phyloP scores from a whole-genome alignment of 64 coral and sea anemone genomes.

The Orbicella faveolata region DNA sequence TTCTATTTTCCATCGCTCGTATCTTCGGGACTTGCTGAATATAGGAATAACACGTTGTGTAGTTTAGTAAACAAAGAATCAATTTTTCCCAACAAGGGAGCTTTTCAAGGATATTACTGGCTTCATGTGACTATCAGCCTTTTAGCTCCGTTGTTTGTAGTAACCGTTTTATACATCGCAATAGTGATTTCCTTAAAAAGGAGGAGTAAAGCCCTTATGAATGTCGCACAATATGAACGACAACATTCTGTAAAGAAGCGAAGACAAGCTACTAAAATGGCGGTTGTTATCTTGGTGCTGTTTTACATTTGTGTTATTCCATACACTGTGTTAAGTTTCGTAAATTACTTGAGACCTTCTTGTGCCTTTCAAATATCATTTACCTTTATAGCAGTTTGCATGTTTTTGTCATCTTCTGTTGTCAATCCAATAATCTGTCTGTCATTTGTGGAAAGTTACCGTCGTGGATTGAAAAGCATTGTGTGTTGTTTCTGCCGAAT shows the following conservation, averaged over 20 bases:
- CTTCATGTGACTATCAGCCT: not conserved
- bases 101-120: not conserved
- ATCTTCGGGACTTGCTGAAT: not conserved
- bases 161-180: not conserved
- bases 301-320: constrained; percentile 7
- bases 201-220: not conserved
- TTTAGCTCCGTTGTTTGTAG: not conserved
- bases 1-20: not conserved
- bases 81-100: too few relatives aligned
- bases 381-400: too few relatives aligned
- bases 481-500: too few relatives aligned
- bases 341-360: not conserved
- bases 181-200: not conserved
- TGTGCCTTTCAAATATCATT: not conserved
- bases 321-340: not conserved
- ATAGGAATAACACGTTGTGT: too few relatives aligned
- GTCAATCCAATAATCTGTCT: not conserved
- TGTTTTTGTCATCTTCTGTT: not conserved
- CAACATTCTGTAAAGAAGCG: too few relatives aligned
- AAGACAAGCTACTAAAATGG: not conserved
- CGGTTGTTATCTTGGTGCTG: not conserved
- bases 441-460: not conserved
- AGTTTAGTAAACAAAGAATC: too few relatives aligned
- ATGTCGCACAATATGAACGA: not conserved
- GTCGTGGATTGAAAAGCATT: too few relatives aligned